Base-by-base conservation (phyloP, 1,140 invertebrate genomes). In the Dinothrombium tinctorium region DNA sequence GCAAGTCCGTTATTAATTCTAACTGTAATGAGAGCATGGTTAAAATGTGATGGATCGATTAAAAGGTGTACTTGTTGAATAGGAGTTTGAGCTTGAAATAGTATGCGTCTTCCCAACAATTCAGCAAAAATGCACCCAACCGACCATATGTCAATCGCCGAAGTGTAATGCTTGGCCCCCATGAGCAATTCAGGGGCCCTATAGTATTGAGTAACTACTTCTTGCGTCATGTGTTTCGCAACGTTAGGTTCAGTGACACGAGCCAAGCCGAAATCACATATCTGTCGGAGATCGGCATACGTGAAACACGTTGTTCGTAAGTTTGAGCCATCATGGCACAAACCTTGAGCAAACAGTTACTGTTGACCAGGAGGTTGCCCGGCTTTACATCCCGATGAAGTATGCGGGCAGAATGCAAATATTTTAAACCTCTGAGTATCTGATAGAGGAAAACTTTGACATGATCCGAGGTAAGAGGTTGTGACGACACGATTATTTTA, bases 401-500 rank as follows among this genome's bases (percentile, higher is more conserved):
- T 56, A 98, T 94, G 54, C 81, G 71, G 19, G 90, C 86, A 37
- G 89, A 94, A 65, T 96, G 90, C 46, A 96, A 68, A 68, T 96
- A 98, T 62, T 96, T 95, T 48, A 96, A 67, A 82, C 84, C 92
- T 70, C 92, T 73, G 51, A 98, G 73, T 61, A 98, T 96, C 69
- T 99, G 92, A 65, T 99, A 99, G 47, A 98, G 79, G 73, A 99
- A 99, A 61, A 99, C 86, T 74, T 99, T 98, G 61, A 98, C 92
- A 69, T 99, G 92, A 66, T 98, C 90, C 40, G 84, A 73, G 50
- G 87, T 90, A 39, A 98, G 72, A 54, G 89, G 82, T 66, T 98
- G 92, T 41, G 87, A 87, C 47, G 87, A 95, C 47, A 96, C 90
- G 59, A 99, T 98, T 59, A 99, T 99, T 71, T 96, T 96, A 68